A percentile compares a stretch with the other conserved stretches of the same genome.
phyloP scores from a whole-genome alignment of 2,888 invertebrate genomes.

The Trachelus troglodyta region DNA sequence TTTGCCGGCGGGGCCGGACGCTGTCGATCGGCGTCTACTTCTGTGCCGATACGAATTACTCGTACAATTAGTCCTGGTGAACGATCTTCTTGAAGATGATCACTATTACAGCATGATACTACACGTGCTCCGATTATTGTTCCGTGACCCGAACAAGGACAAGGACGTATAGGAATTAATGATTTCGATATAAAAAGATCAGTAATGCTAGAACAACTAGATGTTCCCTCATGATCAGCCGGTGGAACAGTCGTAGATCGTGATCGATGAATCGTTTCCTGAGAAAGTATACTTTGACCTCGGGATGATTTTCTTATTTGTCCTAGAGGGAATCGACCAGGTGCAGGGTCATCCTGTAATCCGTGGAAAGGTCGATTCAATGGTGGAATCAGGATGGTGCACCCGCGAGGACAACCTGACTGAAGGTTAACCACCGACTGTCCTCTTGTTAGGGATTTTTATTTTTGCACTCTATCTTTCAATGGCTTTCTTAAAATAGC shows the following conservation, averaged over 20 bases:
- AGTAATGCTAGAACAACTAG: neutral
- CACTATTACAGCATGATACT: neutral
- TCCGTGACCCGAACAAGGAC: neutral
- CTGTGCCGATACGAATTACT: neutral
- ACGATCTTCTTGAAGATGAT: neutral
- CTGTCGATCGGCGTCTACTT: neutral
- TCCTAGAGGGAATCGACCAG: neutral
- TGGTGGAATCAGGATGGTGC: neutral
- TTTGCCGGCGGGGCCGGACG: constrained; percentile 37
- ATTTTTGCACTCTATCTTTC: neutral
- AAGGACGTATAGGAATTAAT: neutral
- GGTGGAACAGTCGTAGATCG: neutral
- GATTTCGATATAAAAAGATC: neutral
- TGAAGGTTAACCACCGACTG: constrained; percentile 45
- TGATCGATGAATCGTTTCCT: neutral
- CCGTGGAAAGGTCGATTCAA: neutral
- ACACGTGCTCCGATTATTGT: neutral
- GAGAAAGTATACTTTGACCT: neutral
- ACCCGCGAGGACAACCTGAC: neutral
- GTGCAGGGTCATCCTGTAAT: neutral
- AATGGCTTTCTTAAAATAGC: neutral
- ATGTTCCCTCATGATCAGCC: neutral
- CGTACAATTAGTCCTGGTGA: neutral
- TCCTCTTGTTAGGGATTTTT: constrained; percentile 26
- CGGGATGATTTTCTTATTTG: neutral